Evolutionary conservation across 2,888 invertebrate species (phyloP).

Genomic region (Athrips mouffetella): DNA sequence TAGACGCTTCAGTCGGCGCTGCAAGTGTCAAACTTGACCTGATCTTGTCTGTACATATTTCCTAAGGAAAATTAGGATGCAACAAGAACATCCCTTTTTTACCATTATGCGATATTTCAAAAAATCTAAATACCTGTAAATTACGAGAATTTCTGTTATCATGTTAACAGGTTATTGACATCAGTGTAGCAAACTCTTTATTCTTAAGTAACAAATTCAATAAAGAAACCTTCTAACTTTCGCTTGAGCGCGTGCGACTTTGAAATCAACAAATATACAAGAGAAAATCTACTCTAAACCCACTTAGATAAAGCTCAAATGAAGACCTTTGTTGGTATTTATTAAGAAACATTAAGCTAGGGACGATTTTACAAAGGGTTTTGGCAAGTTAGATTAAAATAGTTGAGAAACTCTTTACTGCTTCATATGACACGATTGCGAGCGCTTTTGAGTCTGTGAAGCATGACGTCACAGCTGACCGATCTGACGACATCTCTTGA

Average conservation of each 20-base stretch:
- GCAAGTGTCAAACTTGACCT: too few species aligned
- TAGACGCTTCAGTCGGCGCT: too few species aligned
- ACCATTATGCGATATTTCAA: too few species aligned
- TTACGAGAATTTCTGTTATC: too few species aligned
- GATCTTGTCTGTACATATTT: too few species aligned
- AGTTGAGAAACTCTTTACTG: slow-evolving; percentile 8
- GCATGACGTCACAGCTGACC: not conserved
- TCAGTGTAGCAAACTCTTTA: too few species aligned
- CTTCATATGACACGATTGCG: slow-evolving; percentile 11
- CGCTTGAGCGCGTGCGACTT: slow-evolving; percentile 15
- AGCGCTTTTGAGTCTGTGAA: not conserved
- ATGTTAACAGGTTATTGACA: too few species aligned
- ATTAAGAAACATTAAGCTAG: slow-evolving; percentile 16
- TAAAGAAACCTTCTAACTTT: slow-evolving; percentile 47
- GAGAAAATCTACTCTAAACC: not conserved
- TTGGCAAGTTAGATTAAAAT: slow-evolving; percentile 17
- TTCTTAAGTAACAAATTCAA: slow-evolving; percentile 53
- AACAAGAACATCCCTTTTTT: too few species aligned
- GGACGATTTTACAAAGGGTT: slow-evolving; percentile 17
- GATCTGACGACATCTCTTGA: not conserved
- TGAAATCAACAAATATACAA: not conserved
- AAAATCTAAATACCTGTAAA: too few species aligned
- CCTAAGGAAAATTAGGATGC: too few species aligned
- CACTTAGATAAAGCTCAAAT: not conserved
- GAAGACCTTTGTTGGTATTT: slow-evolving; percentile 4